These are phyloP conservation scores for Patella caerulea DNA, from an alignment of 2,888 invertebrate species.

Conservation along the genomic window DNA sequence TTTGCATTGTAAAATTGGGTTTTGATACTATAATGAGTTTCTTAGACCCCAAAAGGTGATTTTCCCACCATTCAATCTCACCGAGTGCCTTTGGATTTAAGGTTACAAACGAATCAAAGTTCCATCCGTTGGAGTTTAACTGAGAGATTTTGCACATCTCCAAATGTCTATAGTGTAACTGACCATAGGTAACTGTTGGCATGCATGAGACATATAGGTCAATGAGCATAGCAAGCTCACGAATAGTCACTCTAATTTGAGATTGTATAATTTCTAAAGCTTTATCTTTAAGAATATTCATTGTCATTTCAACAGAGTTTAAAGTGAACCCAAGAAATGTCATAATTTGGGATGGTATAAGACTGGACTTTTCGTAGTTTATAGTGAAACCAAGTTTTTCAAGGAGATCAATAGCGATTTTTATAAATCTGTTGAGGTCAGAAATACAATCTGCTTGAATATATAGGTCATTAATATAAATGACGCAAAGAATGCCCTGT, in stretches of 20 bases:
- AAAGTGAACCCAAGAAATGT: not conserved
- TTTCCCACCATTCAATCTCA: not conserved
- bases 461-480: not conserved
- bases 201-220: not conserved
- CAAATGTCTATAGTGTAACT: not conserved
- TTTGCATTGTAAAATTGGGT: not conserved
- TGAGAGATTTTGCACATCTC: not conserved
- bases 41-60: not conserved
- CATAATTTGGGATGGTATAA: not conserved
- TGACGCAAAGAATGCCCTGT: constrained; percentile 1
- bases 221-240: not conserved
- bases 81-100: not conserved
- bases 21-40: not conserved
- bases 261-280: not conserved
- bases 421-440: not conserved
- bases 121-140: not conserved
- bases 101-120: not conserved
- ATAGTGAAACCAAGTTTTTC: not conserved
- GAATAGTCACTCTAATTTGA: not conserved
- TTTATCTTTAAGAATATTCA: not conserved
- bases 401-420: not conserved
- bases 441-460: not conserved
- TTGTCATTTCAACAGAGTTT: not conserved
- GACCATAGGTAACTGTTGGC: not conserved
- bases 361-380: not conserved